A percentile compares a stretch with the other conserved stretches of the same genome.
Evolutionary conservation across 2,888 invertebrate genomes (phyloP).

Genomic region (Stenchaetothrips biformis): DNA sequence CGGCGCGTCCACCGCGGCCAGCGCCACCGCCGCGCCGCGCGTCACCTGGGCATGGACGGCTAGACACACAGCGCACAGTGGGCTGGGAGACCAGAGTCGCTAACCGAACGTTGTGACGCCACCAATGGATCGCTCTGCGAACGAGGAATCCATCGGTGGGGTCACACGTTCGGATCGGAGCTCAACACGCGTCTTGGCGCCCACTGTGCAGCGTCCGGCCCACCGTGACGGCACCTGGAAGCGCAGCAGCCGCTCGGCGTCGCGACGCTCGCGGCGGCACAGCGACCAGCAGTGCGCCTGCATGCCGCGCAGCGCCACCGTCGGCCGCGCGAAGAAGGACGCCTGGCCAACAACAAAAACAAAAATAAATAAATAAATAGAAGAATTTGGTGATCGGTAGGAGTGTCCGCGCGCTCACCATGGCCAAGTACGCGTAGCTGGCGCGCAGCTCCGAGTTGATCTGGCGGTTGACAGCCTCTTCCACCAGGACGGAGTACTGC

Average conservation of each 20-base stretch:
- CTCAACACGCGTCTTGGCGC: no score
- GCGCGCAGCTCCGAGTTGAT: constrained; percentile 16
- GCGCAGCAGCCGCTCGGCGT: neutral
- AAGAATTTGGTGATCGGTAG: no score
- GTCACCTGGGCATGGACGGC: no score
- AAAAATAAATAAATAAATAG: no score
- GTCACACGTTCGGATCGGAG: no score
- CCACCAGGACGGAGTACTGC: neutral
- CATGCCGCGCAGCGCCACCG: constrained; percentile 1
- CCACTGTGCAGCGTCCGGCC: no score
- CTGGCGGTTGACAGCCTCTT: constrained; percentile 1
- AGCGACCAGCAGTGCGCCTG: constrained; percentile 2
- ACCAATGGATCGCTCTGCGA: no score
- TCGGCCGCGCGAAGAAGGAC: constrained; percentile 3
- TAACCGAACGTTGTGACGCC: no score
- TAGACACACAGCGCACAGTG: no score
- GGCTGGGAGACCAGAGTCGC: no score
- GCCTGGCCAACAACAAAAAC: neutral
- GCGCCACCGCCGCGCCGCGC: neutral
- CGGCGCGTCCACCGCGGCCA: neutral
- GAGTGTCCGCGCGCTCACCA: neutral
- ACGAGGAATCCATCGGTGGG: no score
- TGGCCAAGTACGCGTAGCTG: constrained; percentile 17
- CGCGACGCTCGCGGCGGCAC: neutral
- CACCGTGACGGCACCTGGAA: no score